These are phyloP conservation scores for Nilaparvata lugens DNA, from an alignment of 1,140 invertebrate genomes.

Conservation along the genomic window DNA sequence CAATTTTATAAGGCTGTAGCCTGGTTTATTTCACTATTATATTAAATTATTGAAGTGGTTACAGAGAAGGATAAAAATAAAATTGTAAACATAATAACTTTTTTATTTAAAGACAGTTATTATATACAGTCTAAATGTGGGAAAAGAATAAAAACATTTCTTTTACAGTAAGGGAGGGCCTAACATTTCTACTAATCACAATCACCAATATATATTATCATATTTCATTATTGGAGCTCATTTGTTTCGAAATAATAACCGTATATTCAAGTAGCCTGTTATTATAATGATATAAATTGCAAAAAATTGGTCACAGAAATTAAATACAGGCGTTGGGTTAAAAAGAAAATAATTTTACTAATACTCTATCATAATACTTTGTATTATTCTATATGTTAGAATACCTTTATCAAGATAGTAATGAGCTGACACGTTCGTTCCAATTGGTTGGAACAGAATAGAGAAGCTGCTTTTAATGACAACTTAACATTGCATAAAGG, in stretches of 20 bases:
- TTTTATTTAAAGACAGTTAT: slow-evolving; percentile 6
- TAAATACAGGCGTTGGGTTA: background rate
- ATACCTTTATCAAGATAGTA: background rate
- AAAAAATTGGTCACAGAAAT: slow-evolving; percentile 1
- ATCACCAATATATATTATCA: background rate
- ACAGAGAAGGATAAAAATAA: too few species aligned
- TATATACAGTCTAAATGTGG: slow-evolving; percentile 3
- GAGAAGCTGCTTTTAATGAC: background rate
- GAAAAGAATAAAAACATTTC: slow-evolving; percentile 5
- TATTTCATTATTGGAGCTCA: background rate
- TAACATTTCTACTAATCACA: slow-evolving; percentile 2
- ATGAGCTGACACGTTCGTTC: background rate
- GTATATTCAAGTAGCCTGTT: background rate
- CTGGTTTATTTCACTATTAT: too few species aligned
- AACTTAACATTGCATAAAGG: too few species aligned
- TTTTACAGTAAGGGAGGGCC: background rate
- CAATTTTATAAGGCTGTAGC: too few species aligned
- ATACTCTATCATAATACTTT: background rate
- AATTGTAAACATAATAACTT: slow-evolving; percentile 1
- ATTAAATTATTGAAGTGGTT: too few species aligned
- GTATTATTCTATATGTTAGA: background rate
- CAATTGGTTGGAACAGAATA: background rate
- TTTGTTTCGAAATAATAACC: background rate
- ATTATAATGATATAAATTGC: background rate
- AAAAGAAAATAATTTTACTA: background rate